Evolutionary conservation across 2,113 vertebrate species (phyloP).

Genomic region (Scomber scombrus): DNA sequence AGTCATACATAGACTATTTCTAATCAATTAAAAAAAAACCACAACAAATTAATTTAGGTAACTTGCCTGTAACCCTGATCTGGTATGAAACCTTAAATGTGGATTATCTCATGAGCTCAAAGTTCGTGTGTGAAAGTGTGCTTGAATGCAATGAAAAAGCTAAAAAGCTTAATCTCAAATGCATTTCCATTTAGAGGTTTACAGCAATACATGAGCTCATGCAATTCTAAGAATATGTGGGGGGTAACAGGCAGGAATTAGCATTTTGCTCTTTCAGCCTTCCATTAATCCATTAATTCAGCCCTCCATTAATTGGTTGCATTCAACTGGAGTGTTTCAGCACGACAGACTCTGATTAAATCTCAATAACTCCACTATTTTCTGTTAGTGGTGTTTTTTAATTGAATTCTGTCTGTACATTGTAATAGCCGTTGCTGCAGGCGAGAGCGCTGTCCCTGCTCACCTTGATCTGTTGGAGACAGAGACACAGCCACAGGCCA

Average conservation of each 20-base stretch:
- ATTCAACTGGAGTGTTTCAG: conserved; percentile 50
- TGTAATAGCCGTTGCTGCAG: conserved; percentile 41
- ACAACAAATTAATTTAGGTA: not conserved
- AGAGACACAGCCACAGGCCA: conserved; percentile 64
- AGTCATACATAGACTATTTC: no score
- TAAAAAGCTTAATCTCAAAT: conserved; percentile 38
- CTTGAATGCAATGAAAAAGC: conserved; percentile 24
- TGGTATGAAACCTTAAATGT: not conserved
- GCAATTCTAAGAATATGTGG: conserved; percentile 27
- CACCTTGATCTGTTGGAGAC: conserved; percentile 72
- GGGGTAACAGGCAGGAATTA: conserved; percentile 46
- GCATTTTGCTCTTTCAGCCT: conserved; percentile 58
- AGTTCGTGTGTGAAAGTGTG: not conserved
- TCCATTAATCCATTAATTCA: conserved; percentile 69
- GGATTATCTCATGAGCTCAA: not conserved
- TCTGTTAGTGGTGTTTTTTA: conserved; percentile 57
- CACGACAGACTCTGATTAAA: conserved; percentile 59
- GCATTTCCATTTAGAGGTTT: conserved; percentile 34
- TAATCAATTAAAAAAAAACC: not conserved
- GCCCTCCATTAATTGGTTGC: conserved; percentile 61
- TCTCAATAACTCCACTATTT: conserved; percentile 51
- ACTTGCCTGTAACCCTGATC: not conserved
- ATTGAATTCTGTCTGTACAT: conserved; percentile 66
- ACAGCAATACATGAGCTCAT: conserved; percentile 34
- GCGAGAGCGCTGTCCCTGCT: conserved; percentile 26